Evolutionary conservation across 2,797 vertebrate genomes (phyloP).

Genomic region (Chiloscyllium punctatum): DNA sequence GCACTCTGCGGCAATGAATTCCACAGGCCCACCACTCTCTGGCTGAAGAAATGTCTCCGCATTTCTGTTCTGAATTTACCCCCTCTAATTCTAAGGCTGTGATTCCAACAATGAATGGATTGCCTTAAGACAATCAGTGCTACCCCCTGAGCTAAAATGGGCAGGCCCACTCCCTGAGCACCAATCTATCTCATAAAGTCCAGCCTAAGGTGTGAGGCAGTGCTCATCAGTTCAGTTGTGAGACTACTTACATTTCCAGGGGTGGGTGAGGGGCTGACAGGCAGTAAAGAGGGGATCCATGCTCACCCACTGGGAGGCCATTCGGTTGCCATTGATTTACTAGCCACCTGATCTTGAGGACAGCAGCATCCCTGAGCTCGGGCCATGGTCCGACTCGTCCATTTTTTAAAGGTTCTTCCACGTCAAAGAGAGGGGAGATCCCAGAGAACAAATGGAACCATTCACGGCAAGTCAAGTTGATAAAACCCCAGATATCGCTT

Average conservation of each 20-base stretch:
- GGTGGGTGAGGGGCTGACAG: background rate
- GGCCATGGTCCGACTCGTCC: background rate
- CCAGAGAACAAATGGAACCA: too few species aligned
- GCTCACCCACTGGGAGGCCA: background rate
- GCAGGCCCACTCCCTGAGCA: too few species aligned
- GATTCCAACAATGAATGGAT: too few species aligned
- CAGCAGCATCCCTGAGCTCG: background rate
- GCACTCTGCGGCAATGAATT: too few species aligned
- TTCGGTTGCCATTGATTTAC: background rate
- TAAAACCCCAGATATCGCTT: background rate
- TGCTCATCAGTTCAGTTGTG: background rate
- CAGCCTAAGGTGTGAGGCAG: background rate
- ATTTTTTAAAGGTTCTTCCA: too few species aligned
- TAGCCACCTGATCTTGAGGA: background rate
- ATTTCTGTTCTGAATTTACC: too few species aligned
- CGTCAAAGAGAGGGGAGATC: background rate
- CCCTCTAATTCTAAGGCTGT: too few species aligned
- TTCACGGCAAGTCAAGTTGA: background rate
- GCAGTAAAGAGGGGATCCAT: background rate
- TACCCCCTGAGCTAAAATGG: too few species aligned
- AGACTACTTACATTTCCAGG: background rate
- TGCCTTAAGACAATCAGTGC: too few species aligned
- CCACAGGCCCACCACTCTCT: too few species aligned
- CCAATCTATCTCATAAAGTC: too few species aligned
- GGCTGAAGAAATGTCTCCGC: too few species aligned